Base-by-base conservation (phyloP, 1,140 invertebrate species). In the Drosophila kikkawai region DNA sequence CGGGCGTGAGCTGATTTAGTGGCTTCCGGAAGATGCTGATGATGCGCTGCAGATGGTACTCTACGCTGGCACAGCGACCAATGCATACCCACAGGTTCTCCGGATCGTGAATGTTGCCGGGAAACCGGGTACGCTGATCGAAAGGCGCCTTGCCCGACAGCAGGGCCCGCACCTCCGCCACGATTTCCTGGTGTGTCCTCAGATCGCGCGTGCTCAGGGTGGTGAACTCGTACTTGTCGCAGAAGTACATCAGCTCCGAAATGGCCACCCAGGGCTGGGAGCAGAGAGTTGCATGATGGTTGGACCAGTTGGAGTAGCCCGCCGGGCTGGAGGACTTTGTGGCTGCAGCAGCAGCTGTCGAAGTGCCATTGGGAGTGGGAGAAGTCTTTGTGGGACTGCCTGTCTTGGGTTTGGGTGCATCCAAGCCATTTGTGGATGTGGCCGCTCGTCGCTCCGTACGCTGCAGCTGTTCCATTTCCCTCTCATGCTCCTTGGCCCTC, bases 1-100 rank as follows among this genome's bases (percentile, higher is more conserved):
- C 91, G 39, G 86, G 78, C 22, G 82, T 83, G 26, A 92, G 42
- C 15, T 86, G 90, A 11, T 91, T 82, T 4, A 92, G 59, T 0
- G 91, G 91, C 48, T 86, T 92, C 2, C 91, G 74, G 41, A 92
- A 92, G 51, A 83, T 76, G 57, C 73, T 92, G 5, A 90, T 61
- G 51, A 92, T 92, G 69, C 91, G 80, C 29, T 92, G 85, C 59
- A 92, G 66, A 48, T 92, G 91, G 39, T 92, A 92, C 50, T 92
- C 91, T 13, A 92, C 82, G 55, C 91, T 85, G 58, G 91, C 84
- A 39, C 91, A 91, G 19, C 91, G 87, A 4, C 91, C 80, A 32
- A 92, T 91, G 67, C 91, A 92, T 5, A 92, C 82, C 87, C 84
- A 92, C n/a, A 92, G 59, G 58, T 92, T 92, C 80, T 92, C 91